These are phyloP conservation scores for Harmothoe impar DNA, from an alignment of 2,888 invertebrate genomes.

Conservation along the genomic window DNA sequence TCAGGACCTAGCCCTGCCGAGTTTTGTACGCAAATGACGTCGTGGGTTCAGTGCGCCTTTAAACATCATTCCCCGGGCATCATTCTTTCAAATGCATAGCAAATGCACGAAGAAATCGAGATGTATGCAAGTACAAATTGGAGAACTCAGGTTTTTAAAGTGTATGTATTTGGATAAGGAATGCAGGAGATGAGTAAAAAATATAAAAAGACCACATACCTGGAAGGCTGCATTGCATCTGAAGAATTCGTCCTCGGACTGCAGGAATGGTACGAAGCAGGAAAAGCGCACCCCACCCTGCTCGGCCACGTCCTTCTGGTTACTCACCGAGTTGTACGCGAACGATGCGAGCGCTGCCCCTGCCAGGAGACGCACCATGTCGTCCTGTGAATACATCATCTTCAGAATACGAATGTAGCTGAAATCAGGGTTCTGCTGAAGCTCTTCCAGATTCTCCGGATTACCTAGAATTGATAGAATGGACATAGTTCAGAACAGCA, in stretches of 20 bases:
- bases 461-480: slow-evolving; percentile 74
- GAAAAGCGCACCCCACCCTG: slow-evolving; percentile 81
- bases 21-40: too few species aligned
- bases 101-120: too few species aligned
- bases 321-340: slow-evolving; percentile 81
- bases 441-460: slow-evolving; percentile 77
- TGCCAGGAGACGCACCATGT: slow-evolving; percentile 70
- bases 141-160: too few species aligned
- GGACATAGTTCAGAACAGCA: slow-evolving; percentile 26
- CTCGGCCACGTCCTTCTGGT: slow-evolving; percentile 81
- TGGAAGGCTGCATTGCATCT: slow-evolving; percentile 82
- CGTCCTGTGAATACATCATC: slow-evolving; percentile 79
- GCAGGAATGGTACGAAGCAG: slow-evolving; percentile 81
- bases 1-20: too few species aligned
- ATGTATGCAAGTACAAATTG: too few species aligned
- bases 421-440: slow-evolving; percentile 79
- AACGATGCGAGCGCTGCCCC: slow-evolving; percentile 81
- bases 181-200: not conserved
- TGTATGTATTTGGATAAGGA: not conserved
- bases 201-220: slow-evolving; percentile 72
- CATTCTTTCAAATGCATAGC: too few species aligned
- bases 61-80: too few species aligned
- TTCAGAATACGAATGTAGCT: slow-evolving; percentile 80
- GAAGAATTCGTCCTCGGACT: slow-evolving; percentile 80
- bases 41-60: too few species aligned